phyloP scores from a whole-genome alignment of 2,797 vertebrate species.

The Cryptoblepharus egeriae region DNA sequence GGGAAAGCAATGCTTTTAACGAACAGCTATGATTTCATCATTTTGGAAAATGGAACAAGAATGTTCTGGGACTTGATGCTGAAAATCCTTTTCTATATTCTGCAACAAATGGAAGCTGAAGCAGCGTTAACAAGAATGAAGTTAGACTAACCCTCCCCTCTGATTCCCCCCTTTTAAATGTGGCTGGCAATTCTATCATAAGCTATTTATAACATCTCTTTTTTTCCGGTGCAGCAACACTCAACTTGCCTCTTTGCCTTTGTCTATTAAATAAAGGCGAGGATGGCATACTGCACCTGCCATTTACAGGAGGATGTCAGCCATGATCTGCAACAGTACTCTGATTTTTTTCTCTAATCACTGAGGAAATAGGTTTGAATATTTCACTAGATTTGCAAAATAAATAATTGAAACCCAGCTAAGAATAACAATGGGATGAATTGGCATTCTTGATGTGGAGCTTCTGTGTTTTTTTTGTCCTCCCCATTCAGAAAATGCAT shows the following conservation, averaged over 20 bases:
- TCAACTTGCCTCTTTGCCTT: background rate
- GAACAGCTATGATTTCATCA: background rate
- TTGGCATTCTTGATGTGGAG: slow-evolving; percentile 47
- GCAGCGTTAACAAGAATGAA: background rate
- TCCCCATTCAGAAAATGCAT: slow-evolving; percentile 36
- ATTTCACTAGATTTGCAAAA: slow-evolving; percentile 59
- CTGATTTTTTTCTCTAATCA: background rate
- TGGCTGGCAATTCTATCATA: background rate
- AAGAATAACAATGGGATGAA: slow-evolving; percentile 46
- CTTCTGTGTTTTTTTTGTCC: slow-evolving; percentile 34
- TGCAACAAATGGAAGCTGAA: background rate
- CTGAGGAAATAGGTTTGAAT: slow-evolving; percentile 37
- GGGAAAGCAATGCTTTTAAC: background rate
- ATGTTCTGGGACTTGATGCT: background rate
- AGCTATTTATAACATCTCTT: slow-evolving; percentile 7
- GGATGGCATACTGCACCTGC: slow-evolving; percentile 27
- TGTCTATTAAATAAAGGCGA: slow-evolving; percentile 36
- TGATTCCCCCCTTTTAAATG: background rate
- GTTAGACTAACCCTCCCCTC: background rate
- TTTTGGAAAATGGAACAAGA: background rate
- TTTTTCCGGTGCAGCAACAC: background rate
- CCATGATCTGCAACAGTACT: background rate
- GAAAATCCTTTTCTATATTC: background rate
- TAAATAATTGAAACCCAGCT: slow-evolving; percentile 57
- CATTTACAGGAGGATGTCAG: background rate